A percentile compares a stretch with the other conserved stretches of the same genome.
Conservation (phyloP, 2,888 invertebrate genomes). For the Campopleginae sp. region DNA sequence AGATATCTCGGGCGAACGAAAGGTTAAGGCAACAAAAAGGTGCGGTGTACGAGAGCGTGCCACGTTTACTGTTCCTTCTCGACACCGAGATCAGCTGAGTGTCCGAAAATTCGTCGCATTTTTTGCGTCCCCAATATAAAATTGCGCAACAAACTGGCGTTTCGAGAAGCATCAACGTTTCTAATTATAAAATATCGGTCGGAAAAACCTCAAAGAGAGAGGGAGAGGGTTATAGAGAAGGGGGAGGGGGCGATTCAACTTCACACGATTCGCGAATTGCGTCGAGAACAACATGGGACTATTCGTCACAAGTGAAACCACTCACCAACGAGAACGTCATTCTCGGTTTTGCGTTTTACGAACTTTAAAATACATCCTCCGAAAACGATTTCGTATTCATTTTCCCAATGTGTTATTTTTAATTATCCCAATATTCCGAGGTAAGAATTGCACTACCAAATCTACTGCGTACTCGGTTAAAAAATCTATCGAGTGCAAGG, state of each 20-base stretch:
- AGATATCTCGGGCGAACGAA: background rate
- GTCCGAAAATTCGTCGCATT: conserved; percentile 70
- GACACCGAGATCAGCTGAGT: conserved; percentile 70
- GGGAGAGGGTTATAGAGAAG: background rate
- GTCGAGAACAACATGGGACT: conserved; percentile 42
- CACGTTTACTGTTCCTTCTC: conserved; percentile 65
- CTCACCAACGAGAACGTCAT: conserved; percentile 20
- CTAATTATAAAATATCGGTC: conserved; percentile 76
- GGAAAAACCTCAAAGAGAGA: conserved; percentile 35
- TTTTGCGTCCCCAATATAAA: conserved; percentile 64
- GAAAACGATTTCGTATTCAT: background rate
- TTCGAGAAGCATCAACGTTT: conserved; percentile 43
- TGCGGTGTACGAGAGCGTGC: conserved; percentile 33
- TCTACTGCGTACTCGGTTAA: background rate
- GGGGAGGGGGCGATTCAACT: conserved; percentile 1
- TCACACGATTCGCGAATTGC: conserved; percentile 55
- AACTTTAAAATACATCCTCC: background rate
- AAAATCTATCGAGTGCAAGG: conserved; percentile 16
- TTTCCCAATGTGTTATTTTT: background rate
- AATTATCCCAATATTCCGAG: background rate
- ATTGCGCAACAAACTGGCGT: conserved; percentile 74
- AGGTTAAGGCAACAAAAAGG: conserved; percentile 2
- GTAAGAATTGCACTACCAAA: conserved; percentile 11
- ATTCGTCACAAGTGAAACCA: conserved; percentile 28
- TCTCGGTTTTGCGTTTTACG: background rate